phyloP scores from a whole-genome alignment of 2,797 vertebrate genomes.

The Rallus crepitans region DNA sequence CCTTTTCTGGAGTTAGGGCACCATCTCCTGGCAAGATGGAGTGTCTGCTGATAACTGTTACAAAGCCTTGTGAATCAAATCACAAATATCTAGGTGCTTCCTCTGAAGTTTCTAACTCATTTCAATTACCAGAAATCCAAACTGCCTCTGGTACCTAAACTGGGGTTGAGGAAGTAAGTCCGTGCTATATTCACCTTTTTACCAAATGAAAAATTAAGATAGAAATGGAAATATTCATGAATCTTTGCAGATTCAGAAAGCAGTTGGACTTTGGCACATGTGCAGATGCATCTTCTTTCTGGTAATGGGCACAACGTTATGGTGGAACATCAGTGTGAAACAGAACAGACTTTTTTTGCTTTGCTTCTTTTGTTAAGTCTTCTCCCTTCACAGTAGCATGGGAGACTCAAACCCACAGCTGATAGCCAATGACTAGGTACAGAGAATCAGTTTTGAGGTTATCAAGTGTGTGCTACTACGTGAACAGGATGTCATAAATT shows the following conservation, averaged over 20 bases:
- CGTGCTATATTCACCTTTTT: not conserved
- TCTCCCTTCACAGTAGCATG: not conserved
- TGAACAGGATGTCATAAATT: not conserved
- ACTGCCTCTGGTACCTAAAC: not conserved
- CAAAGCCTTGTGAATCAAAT: fast-evolving
- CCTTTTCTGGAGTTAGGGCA: not conserved
- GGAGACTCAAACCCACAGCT: not conserved
- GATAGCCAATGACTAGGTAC: fast-evolving
- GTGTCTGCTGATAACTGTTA: fast-evolving
- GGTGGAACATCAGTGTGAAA: not conserved
- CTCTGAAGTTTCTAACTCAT: not conserved
- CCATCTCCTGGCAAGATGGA: conserved; percentile 26
- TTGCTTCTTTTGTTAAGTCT: not conserved
- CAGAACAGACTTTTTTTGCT: fast-evolving
- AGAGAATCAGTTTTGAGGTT: not conserved
- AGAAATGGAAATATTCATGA: not conserved
- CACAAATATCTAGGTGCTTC: fast-evolving
- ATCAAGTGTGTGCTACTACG: not conserved
- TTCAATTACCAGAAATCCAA: not conserved
- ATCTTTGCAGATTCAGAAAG: not conserved
- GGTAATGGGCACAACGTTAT: fast-evolving
- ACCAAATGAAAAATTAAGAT: not conserved
- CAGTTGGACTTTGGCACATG: not conserved
- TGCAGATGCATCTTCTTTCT: fast-evolving
- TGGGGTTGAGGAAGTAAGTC: fast-evolving